A percentile compares a stretch with the other conserved stretches of the same genome.
These are phyloP conservation scores for Phaedon cochleariae DNA, from an alignment of 2,888 invertebrate species.

Conservation along the genomic window DNA sequence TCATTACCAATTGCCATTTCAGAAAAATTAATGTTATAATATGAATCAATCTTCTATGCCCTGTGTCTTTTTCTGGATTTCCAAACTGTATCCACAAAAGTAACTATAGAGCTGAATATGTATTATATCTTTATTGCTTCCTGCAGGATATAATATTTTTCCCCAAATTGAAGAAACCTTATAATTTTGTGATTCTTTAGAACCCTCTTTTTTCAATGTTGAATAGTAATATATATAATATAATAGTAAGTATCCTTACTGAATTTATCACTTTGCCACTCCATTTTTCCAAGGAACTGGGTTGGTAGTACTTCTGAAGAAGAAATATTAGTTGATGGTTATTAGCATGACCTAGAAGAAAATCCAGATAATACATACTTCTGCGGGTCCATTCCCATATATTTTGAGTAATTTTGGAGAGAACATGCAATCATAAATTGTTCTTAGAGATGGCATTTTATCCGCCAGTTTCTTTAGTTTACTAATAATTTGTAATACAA, in stretches of 20 bases:
- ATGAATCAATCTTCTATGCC: too few relatives aligned
- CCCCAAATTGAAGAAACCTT: too few relatives aligned
- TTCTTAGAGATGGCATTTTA: conserved; percentile 61
- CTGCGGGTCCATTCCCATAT: conserved; percentile 70
- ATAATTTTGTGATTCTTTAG: too few relatives aligned
- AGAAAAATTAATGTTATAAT: too few relatives aligned
- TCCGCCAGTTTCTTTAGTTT: background rate
- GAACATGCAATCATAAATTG: conserved; percentile 72
- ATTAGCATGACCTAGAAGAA: background rate
- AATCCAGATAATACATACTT: conserved; percentile 49
- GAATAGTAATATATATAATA: too few relatives aligned
- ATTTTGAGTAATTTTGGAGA: conserved; percentile 77
- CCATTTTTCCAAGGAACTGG: conserved; percentile 74
- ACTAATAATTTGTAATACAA: background rate
- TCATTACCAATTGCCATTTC: too few relatives aligned
- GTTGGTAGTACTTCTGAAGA: conserved; percentile 72
- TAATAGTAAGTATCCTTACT: conserved; percentile 68
- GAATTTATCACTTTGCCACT: conserved; percentile 76
- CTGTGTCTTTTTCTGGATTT: too few relatives aligned
- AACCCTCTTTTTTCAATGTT: too few relatives aligned
- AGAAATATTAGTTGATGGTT: background rate
- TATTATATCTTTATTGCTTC: too few relatives aligned
- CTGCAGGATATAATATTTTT: too few relatives aligned
- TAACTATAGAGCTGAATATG: too few relatives aligned
- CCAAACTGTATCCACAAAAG: too few relatives aligned